Conservation (phyloP, 2,113 vertebrate species). For the Odobenus rosmarus region DNA sequence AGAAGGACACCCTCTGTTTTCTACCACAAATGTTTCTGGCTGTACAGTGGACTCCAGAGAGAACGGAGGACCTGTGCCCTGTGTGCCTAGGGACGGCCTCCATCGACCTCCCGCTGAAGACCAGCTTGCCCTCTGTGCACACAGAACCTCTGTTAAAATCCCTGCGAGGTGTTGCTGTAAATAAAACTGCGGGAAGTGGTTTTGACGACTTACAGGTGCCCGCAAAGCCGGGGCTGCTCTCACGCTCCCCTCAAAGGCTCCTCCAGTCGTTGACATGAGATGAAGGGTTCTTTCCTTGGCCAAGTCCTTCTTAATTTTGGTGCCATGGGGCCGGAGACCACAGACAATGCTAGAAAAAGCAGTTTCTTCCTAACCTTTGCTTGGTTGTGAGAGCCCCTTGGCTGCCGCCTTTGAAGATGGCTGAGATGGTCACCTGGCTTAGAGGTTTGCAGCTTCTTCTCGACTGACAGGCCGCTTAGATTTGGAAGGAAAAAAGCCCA, state of each 20-base stretch:
- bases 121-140: neutral
- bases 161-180: neutral
- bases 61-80: neutral
- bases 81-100: neutral
- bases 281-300: neutral
- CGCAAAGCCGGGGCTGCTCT: neutral
- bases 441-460: constrained; percentile 67
- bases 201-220: neutral
- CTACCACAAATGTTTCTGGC: neutral
- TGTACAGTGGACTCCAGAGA: neutral
- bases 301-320: neutral
- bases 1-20: neutral
- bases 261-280: neutral
- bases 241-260: neutral
- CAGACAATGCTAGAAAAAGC: constrained; percentile 1
- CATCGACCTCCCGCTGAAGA: neutral
- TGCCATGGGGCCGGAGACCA: neutral
- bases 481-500: constrained; percentile 21
- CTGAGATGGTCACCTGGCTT: constrained; percentile 50
- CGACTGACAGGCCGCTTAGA: constrained; percentile 58
- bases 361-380: neutral
- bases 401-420: neutral
- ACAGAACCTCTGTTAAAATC: neutral
- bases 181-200: neutral
- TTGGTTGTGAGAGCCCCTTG: neutral